These are phyloP conservation scores for Smittia aterrima DNA, from an alignment of 2,888 invertebrate genomes.

Conservation along the genomic window DNA sequence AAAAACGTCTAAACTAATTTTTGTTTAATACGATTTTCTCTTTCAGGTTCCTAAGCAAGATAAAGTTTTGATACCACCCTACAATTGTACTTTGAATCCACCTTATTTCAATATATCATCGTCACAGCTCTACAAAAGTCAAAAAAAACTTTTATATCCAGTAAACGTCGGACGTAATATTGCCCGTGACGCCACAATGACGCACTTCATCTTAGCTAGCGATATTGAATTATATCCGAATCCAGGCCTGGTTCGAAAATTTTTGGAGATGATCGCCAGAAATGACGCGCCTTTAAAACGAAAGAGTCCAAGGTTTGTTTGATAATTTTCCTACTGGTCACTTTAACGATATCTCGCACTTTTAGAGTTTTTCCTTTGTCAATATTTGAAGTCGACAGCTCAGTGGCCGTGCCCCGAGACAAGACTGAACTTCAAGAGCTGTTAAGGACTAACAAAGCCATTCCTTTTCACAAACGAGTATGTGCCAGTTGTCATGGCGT, in stretches of 20 bases:
- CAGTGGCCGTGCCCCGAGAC: constrained; percentile 63
- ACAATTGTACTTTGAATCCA: constrained; percentile 69
- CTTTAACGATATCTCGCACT: too few species aligned
- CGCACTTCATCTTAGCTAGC: constrained; percentile 79
- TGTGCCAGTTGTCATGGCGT: constrained; percentile 88
- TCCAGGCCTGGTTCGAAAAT: constrained; percentile 73
- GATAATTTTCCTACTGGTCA: neutral
- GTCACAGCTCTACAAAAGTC: constrained; percentile 71
- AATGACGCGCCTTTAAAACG: constrained; percentile 64
- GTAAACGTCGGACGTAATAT: constrained; percentile 88
- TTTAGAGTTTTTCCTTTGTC: constrained; percentile 81
- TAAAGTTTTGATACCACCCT: constrained; percentile 61
- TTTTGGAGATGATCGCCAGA: constrained; percentile 79
- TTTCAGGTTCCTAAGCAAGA: constrained; percentile 66
- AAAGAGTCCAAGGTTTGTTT: constrained; percentile 56
- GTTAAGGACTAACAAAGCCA: constrained; percentile 73
- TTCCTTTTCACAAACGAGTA: constrained; percentile 88
- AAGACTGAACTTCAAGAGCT: constrained; percentile 72
- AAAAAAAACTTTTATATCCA: constrained; percentile 80
- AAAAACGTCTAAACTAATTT: too few species aligned
- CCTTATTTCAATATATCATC: constrained; percentile 67
- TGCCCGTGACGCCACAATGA: constrained; percentile 79
- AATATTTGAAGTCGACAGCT: constrained; percentile 81
- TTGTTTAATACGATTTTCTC: too few species aligned
- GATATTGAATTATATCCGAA: constrained; percentile 91